Evolutionary conservation across 2,888 invertebrate genomes (phyloP).

Genomic region (Corythucha ciliata): DNA sequence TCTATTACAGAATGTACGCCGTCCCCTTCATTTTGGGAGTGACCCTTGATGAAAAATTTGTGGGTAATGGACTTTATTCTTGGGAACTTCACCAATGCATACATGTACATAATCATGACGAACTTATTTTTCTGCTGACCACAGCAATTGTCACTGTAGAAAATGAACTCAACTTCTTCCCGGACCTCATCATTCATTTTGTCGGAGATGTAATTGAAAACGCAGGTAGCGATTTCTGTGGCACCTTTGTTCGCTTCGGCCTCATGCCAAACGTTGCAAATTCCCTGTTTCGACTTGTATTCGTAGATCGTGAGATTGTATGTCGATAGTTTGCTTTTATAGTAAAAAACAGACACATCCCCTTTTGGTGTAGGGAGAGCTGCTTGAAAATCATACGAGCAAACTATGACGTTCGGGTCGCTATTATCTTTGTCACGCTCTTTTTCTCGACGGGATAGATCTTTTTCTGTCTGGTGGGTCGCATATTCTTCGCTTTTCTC

Average conservation of each 20-base stretch:
- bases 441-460: background rate
- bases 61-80: conserved; percentile 3
- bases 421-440: conserved; percentile 1
- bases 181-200: background rate
- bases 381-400: conserved; percentile 9
- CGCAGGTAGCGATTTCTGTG: conserved; percentile 14
- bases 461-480: conserved; percentile 1
- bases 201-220: conserved; percentile 2
- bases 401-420: conserved; percentile 3
- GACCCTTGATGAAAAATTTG: conserved; percentile 8
- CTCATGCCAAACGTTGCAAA: conserved; percentile 22
- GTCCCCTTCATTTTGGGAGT: conserved; percentile 20
- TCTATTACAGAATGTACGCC: conserved; percentile 14
- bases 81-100: too few relatives aligned
- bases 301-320: conserved; percentile 19
- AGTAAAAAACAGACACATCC: conserved; percentile 16
- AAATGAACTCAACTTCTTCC: too few relatives aligned
- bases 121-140: too few relatives aligned
- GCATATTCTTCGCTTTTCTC: background rate
- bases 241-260: conserved; percentile 12
- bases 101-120: too few relatives aligned
- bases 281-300: conserved; percentile 9
- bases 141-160: too few relatives aligned
- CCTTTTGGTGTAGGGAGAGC: background rate
- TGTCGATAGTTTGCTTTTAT: conserved; percentile 13